A percentile compares a stretch with the other conserved stretches of the same genome.
phyloP scores from a whole-genome alignment of 2,113 vertebrate species.

The Amazona guildingii region DNA sequence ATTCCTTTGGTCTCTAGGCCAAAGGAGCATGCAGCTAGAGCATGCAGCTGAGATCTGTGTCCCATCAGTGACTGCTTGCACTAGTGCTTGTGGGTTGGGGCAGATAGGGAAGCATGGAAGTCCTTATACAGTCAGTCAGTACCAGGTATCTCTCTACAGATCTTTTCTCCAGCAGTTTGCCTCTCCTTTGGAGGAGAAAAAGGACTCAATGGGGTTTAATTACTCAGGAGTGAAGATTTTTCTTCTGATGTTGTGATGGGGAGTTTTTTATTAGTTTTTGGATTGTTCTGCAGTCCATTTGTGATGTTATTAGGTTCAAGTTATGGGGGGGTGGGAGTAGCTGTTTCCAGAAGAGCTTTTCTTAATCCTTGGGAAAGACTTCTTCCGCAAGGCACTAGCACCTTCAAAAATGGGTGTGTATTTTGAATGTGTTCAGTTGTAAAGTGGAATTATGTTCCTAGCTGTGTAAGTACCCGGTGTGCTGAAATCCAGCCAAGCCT shows the following conservation, averaged over 20 bases:
- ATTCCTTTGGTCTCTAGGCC: neutral
- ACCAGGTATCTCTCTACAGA: neutral
- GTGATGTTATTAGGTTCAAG: too few relatives aligned
- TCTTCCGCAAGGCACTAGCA: neutral
- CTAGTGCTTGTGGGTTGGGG: neutral
- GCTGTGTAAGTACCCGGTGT: accelerated
- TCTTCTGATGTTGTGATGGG: neutral
- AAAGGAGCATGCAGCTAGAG: neutral
- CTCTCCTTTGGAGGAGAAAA: neutral
- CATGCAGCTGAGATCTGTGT: neutral
- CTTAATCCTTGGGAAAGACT: neutral
- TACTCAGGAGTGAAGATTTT: neutral
- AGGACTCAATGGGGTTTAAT: neutral
- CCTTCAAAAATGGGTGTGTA: accelerated
- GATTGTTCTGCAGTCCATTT: neutral
- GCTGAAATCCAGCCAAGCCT: neutral
- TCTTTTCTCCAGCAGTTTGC: neutral
- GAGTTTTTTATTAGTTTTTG: neutral
- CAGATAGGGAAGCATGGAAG: accelerated
- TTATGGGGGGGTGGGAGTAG: neutral
- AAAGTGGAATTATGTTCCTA: neutral
- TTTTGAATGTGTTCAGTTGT: neutral
- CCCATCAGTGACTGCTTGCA: neutral
- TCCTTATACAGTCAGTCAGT: accelerated
- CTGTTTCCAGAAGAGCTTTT: neutral